Percentiles rank a stretch among this genome's conserved stretches.
These are phyloP conservation scores for Anomalospiza imberbis DNA, from an alignment of 2,797 vertebrate genomes.

Conservation along the genomic window DNA sequence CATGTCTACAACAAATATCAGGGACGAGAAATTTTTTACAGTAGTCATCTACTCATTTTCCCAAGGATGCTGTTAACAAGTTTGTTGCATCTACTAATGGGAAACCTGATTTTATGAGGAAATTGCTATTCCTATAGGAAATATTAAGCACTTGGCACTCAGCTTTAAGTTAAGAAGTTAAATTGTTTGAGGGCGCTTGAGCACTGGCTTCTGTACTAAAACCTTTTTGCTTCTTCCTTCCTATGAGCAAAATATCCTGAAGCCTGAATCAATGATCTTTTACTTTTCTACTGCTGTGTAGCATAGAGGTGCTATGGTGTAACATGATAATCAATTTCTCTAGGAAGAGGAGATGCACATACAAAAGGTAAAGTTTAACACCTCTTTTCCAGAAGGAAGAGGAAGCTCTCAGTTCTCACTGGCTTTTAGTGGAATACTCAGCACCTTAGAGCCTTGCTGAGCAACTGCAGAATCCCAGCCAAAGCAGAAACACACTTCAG, in stretches of 20 bases:
- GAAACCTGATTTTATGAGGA: background rate
- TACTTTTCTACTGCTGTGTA: background rate
- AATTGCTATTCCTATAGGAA: background rate
- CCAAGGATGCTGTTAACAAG: background rate
- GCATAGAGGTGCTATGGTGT: background rate
- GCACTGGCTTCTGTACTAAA: background rate
- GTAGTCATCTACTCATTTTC: background rate
- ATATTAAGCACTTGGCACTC: background rate
- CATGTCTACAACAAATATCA: background rate
- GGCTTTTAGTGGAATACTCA: background rate
- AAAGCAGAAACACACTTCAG: background rate
- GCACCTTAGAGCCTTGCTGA: background rate
- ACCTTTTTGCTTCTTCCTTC: background rate
- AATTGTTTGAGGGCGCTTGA: background rate
- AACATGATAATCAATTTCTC: background rate
- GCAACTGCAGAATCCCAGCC: background rate
- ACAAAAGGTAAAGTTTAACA: background rate
- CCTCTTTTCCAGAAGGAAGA: background rate
- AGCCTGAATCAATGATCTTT: background rate
- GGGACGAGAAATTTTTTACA: background rate
- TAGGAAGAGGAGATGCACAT: background rate
- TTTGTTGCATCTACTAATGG: background rate
- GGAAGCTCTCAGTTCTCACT: background rate
- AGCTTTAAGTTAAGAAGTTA: background rate
- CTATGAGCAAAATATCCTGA: background rate